Evolutionary conservation across 2,888 invertebrate genomes (phyloP).

Genomic region (Cancer borealis): DNA sequence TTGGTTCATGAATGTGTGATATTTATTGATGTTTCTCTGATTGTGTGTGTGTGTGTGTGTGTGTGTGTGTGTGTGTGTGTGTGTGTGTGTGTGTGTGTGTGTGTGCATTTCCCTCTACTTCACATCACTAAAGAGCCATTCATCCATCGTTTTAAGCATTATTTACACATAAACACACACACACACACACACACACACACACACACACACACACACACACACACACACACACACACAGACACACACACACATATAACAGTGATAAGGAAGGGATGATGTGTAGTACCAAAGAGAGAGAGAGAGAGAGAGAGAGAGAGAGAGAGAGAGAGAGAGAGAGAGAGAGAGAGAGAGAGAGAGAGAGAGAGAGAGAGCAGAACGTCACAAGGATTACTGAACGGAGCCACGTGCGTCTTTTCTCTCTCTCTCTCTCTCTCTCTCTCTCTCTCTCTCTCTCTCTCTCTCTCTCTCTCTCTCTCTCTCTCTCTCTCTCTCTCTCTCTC

Average conservation of each 20-base stretch:
- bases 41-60: neutral
- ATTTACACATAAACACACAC: neutral
- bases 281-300: no score
- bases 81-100: neutral
- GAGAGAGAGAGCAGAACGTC: neutral
- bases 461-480: neutral
- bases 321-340: neutral
- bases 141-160: neutral
- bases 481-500: neutral
- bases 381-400: neutral
- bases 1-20: conserved; percentile 20
- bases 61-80: neutral
- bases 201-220: conserved; percentile 12
- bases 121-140: neutral
- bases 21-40: neutral
- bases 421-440: neutral
- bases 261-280: no score
- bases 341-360: neutral
- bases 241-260: neutral
- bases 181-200: conserved; percentile 20
- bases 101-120: neutral
- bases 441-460: neutral
- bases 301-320: no score
- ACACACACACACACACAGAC: neutral
- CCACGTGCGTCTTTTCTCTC: neutral